Evolutionary conservation across 2,113 vertebrate species (phyloP).

Genomic region (Eptatretus burgeri): DNA sequence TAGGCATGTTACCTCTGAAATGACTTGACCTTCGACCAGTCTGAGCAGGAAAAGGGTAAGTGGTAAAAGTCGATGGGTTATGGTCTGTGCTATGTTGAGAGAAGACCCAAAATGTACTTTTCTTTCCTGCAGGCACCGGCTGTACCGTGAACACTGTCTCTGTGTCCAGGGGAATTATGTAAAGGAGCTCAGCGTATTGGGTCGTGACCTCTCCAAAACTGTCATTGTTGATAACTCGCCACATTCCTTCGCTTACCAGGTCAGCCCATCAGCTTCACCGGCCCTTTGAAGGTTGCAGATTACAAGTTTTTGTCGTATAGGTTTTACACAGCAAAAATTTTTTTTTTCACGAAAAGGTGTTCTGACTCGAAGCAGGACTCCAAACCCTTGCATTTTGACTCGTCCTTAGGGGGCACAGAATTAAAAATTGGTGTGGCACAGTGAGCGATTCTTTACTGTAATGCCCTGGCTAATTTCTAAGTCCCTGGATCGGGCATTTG

Average conservation of each 20-base stretch:
- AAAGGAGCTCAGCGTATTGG: constrained; percentile 91
- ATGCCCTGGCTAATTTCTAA: not conserved
- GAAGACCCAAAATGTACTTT: constrained; percentile 6
- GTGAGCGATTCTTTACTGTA: not conserved
- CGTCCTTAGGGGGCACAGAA: too few species aligned
- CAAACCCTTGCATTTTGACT: too few species aligned
- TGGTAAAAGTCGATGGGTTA: not conserved
- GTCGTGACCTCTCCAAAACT: constrained; percentile 95
- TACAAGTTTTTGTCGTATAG: not conserved
- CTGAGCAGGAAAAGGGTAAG: not conserved
- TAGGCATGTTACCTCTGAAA: too few species aligned
- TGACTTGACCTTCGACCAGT: too few species aligned
- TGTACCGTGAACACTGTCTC: constrained; percentile 95
- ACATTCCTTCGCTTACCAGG: constrained; percentile 99
- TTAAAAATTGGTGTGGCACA: too few species aligned
- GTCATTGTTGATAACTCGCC: constrained; percentile 99
- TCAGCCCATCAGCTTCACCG: constrained; percentile 15
- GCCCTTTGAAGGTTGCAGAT: not conserved
- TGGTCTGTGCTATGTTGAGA: constrained; percentile 13
- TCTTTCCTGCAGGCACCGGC: constrained; percentile 38
- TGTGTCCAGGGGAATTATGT: constrained; percentile 99
- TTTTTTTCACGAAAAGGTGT: not conserved
- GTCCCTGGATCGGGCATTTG: too few species aligned
- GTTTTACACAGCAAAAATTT: not conserved
- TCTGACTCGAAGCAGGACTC: too few species aligned